A percentile compares a stretch with the other conserved stretches of the same genome.
Evolutionary conservation across 2,113 vertebrate species (phyloP).

Genomic region (Uropsilus gracilis): DNA sequence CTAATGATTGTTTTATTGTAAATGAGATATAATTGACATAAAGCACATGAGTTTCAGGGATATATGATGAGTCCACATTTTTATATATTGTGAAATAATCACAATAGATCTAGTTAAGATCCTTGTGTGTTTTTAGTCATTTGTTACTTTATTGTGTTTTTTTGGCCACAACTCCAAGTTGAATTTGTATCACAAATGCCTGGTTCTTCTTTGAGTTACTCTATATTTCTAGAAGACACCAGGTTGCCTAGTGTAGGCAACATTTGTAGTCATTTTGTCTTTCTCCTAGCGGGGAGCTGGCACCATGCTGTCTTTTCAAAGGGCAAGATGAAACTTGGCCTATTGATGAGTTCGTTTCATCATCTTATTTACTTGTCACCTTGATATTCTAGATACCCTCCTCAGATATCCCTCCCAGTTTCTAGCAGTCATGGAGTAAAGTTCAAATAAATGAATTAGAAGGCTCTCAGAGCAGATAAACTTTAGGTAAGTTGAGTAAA

Average conservation of each 20-base stretch:
- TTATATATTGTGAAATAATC: no score
- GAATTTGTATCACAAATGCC: not conserved
- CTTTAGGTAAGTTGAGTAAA: not conserved
- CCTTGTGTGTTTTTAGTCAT: not conserved
- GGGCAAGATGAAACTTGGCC: not conserved
- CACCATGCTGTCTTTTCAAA: not conserved
- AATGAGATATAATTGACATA: no score
- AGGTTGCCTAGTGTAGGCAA: not conserved
- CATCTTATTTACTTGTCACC: not conserved
- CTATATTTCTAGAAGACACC: not conserved
- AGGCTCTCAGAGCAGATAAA: not conserved
- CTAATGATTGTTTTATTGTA: no score
- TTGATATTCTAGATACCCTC: not conserved
- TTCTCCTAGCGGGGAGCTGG: not conserved
- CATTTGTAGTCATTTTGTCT: not conserved
- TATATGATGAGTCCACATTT: not conserved
- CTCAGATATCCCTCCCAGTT: not conserved
- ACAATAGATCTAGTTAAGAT: no score
- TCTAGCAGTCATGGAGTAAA: not conserved
- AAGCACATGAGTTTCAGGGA: no score
- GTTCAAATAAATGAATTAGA: not conserved
- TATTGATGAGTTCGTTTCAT: no score
- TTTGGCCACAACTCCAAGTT: not conserved
- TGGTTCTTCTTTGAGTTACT: not conserved
- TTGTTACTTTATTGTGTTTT: not conserved